phyloP scores from a whole-genome alignment of 1,140 invertebrate species.

The Philotrypesis tridentata region DNA sequence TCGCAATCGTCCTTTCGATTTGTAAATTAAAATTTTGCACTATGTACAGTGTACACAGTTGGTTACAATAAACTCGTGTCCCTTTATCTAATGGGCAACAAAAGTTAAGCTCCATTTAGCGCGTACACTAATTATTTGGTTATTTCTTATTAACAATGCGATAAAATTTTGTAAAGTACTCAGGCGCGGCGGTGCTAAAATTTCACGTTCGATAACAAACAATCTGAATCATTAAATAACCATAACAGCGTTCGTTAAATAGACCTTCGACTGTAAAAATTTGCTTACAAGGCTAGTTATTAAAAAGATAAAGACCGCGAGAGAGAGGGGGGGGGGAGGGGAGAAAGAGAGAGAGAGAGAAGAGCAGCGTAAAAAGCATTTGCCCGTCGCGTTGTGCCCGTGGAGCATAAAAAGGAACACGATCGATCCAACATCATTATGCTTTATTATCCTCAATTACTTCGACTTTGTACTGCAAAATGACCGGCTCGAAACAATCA shows the following conservation, averaged over 20 bases:
- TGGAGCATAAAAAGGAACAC: constrained; percentile 41
- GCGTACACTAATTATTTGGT: neutral
- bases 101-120: neutral
- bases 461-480: constrained; percentile 46
- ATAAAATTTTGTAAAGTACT: neutral
- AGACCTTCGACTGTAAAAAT: constrained; percentile 37
- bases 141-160: constrained; percentile 3
- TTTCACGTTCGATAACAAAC: constrained; percentile 9
- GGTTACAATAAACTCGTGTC: neutral
- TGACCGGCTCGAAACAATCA: constrained; percentile 45
- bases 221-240: constrained; percentile 31
- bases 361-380: constrained; percentile 39
- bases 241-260: constrained; percentile 25
- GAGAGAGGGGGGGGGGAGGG: neutral
- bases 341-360: neutral
- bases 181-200: neutral
- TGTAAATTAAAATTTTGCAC: constrained; percentile 14
- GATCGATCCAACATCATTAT: constrained; percentile 50
- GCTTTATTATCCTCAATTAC: constrained; percentile 49
- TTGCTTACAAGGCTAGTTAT: constrained; percentile 17
- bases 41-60: neutral
- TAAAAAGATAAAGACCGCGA: constrained; percentile 3
- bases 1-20: constrained; percentile 1
- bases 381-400: neutral
- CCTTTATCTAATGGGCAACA: neutral